Conservation (phyloP, 1,140 invertebrate species). For the Pachypsylla venusta region DNA sequence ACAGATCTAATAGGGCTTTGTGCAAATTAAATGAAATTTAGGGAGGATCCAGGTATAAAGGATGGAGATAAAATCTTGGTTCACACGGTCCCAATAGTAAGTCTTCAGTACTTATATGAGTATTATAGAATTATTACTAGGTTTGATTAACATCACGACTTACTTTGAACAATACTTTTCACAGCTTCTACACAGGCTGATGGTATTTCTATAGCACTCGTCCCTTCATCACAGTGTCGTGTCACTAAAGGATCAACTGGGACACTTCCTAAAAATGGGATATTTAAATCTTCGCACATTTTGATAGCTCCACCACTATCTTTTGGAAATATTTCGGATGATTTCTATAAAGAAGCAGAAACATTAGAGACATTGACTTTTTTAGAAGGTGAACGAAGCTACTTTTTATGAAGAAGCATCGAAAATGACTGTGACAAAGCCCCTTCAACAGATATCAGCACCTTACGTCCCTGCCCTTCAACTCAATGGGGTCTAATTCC, state of each 20-base stretch:
- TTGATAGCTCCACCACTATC: slow-evolving; percentile 52
- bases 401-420: not conserved
- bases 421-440: not conserved
- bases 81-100: no score
- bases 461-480: not conserved
- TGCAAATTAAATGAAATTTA: no score
- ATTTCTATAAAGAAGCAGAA: slow-evolving; percentile 34
- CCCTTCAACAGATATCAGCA: not conserved
- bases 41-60: no score
- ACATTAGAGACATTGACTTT: not conserved
- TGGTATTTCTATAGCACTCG: not conserved
- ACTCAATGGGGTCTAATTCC: not conserved
- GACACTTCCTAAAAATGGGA: slow-evolving; percentile 56
- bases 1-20: no score
- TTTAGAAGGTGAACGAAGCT: not conserved
- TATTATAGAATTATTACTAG: no score
- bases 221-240: slow-evolving; percentile 58
- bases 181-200: not conserved
- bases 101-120: no score
- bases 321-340: slow-evolving; percentile 68
- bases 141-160: no score
- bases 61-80: no score
- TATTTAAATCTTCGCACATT: slow-evolving; percentile 48
- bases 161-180: not conserved
- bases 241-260: slow-evolving; percentile 67